Conservation (phyloP, 2,113 vertebrate genomes). For the Onychostoma macrolepis region DNA sequence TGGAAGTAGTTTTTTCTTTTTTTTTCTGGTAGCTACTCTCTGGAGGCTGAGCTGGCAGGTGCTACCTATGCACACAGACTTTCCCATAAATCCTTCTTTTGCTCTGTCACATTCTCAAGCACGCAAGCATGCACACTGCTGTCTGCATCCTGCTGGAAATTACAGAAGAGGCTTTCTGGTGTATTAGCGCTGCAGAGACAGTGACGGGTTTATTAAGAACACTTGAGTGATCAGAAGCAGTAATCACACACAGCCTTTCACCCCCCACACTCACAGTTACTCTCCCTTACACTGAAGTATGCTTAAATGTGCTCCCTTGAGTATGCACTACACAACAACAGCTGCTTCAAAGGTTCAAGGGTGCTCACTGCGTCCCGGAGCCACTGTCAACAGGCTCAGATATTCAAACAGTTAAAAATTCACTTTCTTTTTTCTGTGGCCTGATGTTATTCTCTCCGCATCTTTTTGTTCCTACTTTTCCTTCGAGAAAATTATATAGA, state of each 20-base stretch:
- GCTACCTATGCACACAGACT: conserved; percentile 8
- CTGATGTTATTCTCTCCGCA: background rate
- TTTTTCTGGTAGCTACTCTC: background rate
- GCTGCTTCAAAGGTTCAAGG: conserved; percentile 30
- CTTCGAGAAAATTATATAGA: conserved; percentile 7
- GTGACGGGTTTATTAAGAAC: conserved; percentile 35
- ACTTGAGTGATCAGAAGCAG: conserved; percentile 23
- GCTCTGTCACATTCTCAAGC: conserved; percentile 16
- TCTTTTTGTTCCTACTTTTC: background rate
- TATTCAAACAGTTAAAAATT: conserved; percentile 24
- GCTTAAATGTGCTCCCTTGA: conserved; percentile 33
- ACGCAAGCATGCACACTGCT: background rate
- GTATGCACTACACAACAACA: conserved; percentile 8
- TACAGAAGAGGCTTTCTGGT: background rate
- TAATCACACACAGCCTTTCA: conserved; percentile 14
- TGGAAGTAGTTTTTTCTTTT: background rate
- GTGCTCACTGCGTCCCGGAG: conserved; percentile 8
- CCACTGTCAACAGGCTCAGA: background rate
- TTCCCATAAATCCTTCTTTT: conserved; percentile 12
- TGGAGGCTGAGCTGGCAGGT: background rate
- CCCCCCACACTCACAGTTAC: conserved; percentile 19
- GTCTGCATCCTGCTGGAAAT: background rate
- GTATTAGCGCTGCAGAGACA: background rate
- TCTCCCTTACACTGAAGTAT: conserved; percentile 8
- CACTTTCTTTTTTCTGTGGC: background rate